Percentiles rank a stretch among this genome's conserved stretches.
Conservation (phyloP, 2,113 vertebrate species). For the Cyphomyrus plagiostoma region DNA sequence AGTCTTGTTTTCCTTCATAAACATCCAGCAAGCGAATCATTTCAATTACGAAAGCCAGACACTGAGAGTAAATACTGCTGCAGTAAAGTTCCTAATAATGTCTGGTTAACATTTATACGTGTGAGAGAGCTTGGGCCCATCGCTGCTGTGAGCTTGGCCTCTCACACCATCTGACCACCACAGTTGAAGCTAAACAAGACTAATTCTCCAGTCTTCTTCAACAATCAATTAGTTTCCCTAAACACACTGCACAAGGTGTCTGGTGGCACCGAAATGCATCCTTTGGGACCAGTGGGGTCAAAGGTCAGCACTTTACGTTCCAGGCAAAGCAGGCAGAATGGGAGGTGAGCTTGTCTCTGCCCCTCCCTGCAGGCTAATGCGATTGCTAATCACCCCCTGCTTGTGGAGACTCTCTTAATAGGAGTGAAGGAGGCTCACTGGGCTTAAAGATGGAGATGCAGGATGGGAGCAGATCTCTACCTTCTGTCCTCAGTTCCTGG, state of each 20-base stretch:
- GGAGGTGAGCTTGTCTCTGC: slow-evolving; percentile 30
- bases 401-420: not conserved
- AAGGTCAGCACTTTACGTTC: slow-evolving; percentile 31
- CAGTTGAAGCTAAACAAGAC: not conserved
- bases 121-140: not conserved
- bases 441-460: not conserved
- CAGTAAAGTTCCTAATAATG: not conserved
- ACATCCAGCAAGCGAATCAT: not conserved
- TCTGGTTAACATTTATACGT: not conserved
- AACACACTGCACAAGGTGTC: slow-evolving; percentile 13
- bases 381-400: not conserved
- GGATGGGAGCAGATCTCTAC: not conserved
- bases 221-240: not conserved
- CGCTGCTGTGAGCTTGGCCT: not conserved
- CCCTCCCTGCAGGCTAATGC: slow-evolving; percentile 15
- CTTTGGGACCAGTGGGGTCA: slow-evolving; percentile 20
- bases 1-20: not conserved
- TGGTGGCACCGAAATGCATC: slow-evolving; percentile 19
- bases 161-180: not conserved
- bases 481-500: not conserved
- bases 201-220: not conserved
- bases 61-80: not conserved
- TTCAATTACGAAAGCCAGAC: not conserved
- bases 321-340: slow-evolving; percentile 19
- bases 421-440: not conserved